These are phyloP conservation scores for Fistularia commersonii DNA, from an alignment of 2,797 vertebrate species.

Conservation along the genomic window DNA sequence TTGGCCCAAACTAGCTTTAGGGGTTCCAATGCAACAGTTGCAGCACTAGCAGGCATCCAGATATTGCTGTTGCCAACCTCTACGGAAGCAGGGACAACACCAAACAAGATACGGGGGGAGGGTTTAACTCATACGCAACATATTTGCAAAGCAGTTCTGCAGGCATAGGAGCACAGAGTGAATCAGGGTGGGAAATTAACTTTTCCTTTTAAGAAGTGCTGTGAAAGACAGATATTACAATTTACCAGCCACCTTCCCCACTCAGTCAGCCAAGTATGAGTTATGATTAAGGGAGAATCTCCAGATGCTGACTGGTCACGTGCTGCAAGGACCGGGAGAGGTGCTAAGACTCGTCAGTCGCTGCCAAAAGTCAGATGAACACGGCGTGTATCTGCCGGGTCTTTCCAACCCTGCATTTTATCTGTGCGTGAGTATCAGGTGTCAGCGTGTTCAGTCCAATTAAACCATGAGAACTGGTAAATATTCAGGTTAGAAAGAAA, in stretches of 20 bases:
- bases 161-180: constrained; percentile 15
- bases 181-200: constrained; percentile 29
- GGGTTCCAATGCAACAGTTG: constrained; percentile 91
- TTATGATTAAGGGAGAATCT: constrained; percentile 8
- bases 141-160: constrained; percentile 30
- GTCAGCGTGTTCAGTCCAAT: constrained; percentile 16
- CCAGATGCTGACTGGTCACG: constrained; percentile 44
- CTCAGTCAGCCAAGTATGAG: constrained; percentile 41
- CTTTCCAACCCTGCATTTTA: constrained; percentile 30
- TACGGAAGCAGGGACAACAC: constrained; percentile 75
- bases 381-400: constrained; percentile 22
- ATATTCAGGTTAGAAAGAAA: too few relatives aligned
- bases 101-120: constrained; percentile 62
- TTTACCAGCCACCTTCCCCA: constrained; percentile 13
- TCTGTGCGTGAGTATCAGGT: constrained; percentile 30
- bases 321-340: constrained; percentile 24
- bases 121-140: constrained; percentile 33
- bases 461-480: background rate
- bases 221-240: constrained; percentile 32
- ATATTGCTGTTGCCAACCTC: constrained; percentile 96
- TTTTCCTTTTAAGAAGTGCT: background rate
- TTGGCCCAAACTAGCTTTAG: constrained; percentile 99
- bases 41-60: constrained; percentile 93
- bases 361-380: constrained; percentile 32
- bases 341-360: constrained; percentile 1